phyloP scores from a whole-genome alignment of 2,113 vertebrate species.

The Heloderma charlesbogerti region DNA sequence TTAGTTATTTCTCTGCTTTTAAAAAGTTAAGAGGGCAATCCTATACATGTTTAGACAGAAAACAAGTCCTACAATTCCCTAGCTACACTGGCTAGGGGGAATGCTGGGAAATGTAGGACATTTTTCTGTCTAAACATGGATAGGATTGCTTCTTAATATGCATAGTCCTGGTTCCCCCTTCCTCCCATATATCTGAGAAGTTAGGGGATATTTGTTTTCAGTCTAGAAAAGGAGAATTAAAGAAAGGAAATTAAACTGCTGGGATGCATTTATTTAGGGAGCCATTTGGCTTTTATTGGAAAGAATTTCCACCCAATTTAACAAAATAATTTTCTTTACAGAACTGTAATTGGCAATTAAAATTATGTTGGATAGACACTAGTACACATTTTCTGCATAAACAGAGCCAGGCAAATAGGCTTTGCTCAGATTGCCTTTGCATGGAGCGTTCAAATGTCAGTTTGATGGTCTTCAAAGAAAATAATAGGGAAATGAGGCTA shows the following conservation, averaged over 20 bases:
- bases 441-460: conserved; percentile 39
- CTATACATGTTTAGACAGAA: too few species aligned
- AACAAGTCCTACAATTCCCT: too few species aligned
- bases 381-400: conserved; percentile 44
- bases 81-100: too few species aligned
- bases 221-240: not conserved
- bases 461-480: conserved; percentile 51
- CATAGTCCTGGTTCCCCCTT: not conserved
- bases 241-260: conserved; percentile 11
- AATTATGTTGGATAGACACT: conserved; percentile 40
- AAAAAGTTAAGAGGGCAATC: not conserved
- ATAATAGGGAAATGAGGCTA: conserved; percentile 54
- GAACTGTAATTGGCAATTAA: conserved; percentile 51
- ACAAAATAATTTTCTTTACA: conserved; percentile 43
- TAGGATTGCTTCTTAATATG: not conserved
- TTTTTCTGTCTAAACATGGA: too few species aligned
- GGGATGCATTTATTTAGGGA: conserved; percentile 32
- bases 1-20: conserved; percentile 1
- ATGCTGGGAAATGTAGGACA: too few species aligned
- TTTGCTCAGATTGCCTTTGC: conserved; percentile 20
- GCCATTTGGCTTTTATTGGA: conserved; percentile 31
- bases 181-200: conserved; percentile 16
- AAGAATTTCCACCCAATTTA: conserved; percentile 22
- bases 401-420: conserved; percentile 36
- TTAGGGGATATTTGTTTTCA: rapidly evolving